Evolutionary conservation across 2,797 vertebrate genomes (phyloP), one percentile per base, ranked within the genome.

Genomic region (Australoheros facetus): DNA sequence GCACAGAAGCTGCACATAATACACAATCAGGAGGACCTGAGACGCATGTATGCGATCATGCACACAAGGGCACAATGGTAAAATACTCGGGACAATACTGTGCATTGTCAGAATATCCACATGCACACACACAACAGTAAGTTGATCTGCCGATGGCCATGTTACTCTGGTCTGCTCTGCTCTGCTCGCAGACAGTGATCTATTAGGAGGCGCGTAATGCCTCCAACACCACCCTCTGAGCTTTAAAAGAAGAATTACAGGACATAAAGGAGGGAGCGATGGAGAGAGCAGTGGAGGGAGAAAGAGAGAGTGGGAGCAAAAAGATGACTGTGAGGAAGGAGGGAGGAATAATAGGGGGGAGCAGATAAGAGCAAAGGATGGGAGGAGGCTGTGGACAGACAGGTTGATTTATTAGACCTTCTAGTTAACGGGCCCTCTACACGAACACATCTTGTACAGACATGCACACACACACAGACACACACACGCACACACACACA

Each of bases 381-480:
- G 72, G 83, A 95, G 94, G 95, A 81, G 88, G 80, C 70, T 89
- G 91, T 83, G 84, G 90, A 94, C 96, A 97, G 96, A 97, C 96
- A 97, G 95, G 92, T 96, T 97, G 97, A 98, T 97, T 97, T 98
- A 98, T 97, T 97, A 96, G 96, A 97, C 97, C 96, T 96, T 97
- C 96, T 96, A 96, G 96, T 97, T 97, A 97, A 97, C 97, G 94
- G 96, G 96, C 93, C 94, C 94, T 95, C 95, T 95, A 96, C 95
- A 95, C 96, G 93, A 94, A 94, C 96, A 95, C 95, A 95, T 90
- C 91, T 45, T 59, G 64, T 94, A 96, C 70, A 81, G 77, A 84
- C 70, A 84, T 28, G 30, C 37, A 56, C 54, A 57, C 32, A 75
- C 21, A 45, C 39, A 60, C 69, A 23, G 58, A 17, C 48, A 71